Base-by-base conservation (phyloP, 2,888 invertebrate genomes). In the Cylloceria caligata region DNA sequence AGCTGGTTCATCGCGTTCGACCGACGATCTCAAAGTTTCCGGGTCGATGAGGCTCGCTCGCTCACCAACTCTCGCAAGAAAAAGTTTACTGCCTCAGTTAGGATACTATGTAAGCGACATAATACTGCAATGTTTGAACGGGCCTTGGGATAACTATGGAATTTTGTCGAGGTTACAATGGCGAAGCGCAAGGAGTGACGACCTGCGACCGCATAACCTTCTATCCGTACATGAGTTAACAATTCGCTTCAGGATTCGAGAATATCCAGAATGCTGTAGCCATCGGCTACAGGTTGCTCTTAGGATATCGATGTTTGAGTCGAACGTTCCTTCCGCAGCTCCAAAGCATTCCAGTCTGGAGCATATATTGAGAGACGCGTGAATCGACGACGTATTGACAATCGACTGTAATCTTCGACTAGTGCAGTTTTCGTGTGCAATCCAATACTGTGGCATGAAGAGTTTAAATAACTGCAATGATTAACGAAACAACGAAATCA, bases 241-340 rank as follows among this genome's bases (percentile, higher is more conserved):
- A 73, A 52, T 49, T n/a, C n/a, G 81, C 47, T 72, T 69, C 39
- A 64, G 27, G 57, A 27, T 1, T 47, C 39, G 21, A 19, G 64
- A 45, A 27, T 30, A 57, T 11, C 57, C 47, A 68, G 64, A 69
- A 57, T 57, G 73, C 62, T 49, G 49, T 62, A 11, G 42, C 57
- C 68, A 68, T n/a, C 16, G 24, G 68, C 73, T 73, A 81, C 81
- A 81, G 81, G 81, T 81, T 78, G 81, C 73, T 78, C 62, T 49
- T 81, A 34, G 68, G 39, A 76, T 73, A 13, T 13, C 39, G 72
- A 76, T 71, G 72, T 42, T 67, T 36, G 67, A 81, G 52, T 39
- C 36, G 55, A 27, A 36, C n/a, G 45, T 39, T 76, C 72, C 30
- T 72, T 71, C 30, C 52, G 39, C 27, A 9, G 27, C 36, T 47